A percentile compares a stretch with the other conserved stretches of the same genome.
These are phyloP conservation scores for Pinctada fucata DNA, from an alignment of 2,888 invertebrate species.

Conservation along the genomic window DNA sequence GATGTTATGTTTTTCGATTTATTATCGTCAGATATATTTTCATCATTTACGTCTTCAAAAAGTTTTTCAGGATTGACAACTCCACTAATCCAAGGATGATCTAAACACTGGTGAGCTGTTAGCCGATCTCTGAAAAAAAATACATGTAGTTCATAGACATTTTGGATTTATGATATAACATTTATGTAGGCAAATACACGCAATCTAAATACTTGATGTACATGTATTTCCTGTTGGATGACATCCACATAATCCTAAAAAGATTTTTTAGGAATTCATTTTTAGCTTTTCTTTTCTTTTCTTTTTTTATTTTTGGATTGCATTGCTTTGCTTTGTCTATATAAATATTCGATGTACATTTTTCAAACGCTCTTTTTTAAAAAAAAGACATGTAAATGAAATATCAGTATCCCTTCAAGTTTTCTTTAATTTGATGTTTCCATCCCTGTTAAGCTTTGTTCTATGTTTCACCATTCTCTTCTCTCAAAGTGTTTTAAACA, in stretches of 20 bases:
- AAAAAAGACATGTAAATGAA: too few species aligned
- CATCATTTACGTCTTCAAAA: slow-evolving; percentile 2
- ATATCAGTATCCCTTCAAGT: too few species aligned
- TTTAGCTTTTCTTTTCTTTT: too few species aligned
- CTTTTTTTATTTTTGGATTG: too few species aligned
- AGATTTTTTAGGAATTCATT: not conserved
- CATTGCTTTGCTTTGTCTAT: too few species aligned
- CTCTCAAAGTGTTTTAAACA: too few species aligned
- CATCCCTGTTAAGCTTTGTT: too few species aligned
- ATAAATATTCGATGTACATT: too few species aligned
- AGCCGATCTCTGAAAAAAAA: slow-evolving; percentile 87
- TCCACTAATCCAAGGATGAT: slow-evolving; percentile 88
- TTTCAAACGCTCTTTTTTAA: too few species aligned
- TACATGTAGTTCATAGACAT: not conserved
- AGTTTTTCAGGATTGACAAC: slow-evolving; percentile 28
- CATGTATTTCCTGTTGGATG: not conserved
- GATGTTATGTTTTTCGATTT: not conserved
- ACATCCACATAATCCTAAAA: not conserved
- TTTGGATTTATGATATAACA: not conserved
- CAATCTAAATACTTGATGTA: too few species aligned
- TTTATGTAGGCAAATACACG: not conserved
- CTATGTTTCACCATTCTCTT: too few species aligned
- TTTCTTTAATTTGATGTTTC: too few species aligned
- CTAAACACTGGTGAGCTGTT: slow-evolving; percentile 91
- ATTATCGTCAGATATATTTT: not conserved